Conservation (phyloP, 37 sponge, comb jelly and placozoan species). For the Aplysina aerophoba region DNA sequence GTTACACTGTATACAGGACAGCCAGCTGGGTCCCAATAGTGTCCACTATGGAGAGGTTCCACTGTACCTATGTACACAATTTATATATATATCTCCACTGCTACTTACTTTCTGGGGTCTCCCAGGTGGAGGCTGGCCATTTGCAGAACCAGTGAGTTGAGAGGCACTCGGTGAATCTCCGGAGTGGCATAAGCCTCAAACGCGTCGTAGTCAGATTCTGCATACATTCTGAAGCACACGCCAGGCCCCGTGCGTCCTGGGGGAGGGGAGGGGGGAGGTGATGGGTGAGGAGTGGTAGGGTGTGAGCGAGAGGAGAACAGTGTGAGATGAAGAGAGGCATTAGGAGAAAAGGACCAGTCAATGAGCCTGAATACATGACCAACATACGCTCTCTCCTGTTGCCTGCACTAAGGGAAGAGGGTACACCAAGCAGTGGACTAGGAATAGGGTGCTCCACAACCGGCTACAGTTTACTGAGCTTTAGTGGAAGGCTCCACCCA, state of each 20-base stretch:
- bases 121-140: constrained; percentile 57
- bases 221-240: constrained; percentile 92
- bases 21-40: too few relatives aligned
- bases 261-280: too few relatives aligned
- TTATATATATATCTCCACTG: too few relatives aligned
- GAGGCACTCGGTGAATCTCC: constrained; percentile 89
- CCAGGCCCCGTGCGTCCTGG: constrained; percentile 95
- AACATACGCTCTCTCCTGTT: constrained; percentile 85
- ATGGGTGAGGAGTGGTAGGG: not conserved
- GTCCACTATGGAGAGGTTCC: too few relatives aligned
- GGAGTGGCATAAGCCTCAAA: constrained; percentile 90
- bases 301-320: not conserved
- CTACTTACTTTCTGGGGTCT: constrained; percentile 70
- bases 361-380: not conserved
- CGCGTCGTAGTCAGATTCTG: constrained; percentile 84
- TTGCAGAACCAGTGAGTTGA: constrained; percentile 91
- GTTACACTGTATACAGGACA: too few relatives aligned
- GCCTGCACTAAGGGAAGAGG: too few relatives aligned
- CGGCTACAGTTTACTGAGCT: too few relatives aligned
- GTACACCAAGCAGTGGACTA: too few relatives aligned
- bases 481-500: too few relatives aligned
- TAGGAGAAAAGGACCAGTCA: not conserved
- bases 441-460: too few relatives aligned
- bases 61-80: too few relatives aligned
- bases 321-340: not conserved